Base-by-base conservation (phyloP, 1,140 invertebrate genomes). In the Antheraea pernyi region DNA sequence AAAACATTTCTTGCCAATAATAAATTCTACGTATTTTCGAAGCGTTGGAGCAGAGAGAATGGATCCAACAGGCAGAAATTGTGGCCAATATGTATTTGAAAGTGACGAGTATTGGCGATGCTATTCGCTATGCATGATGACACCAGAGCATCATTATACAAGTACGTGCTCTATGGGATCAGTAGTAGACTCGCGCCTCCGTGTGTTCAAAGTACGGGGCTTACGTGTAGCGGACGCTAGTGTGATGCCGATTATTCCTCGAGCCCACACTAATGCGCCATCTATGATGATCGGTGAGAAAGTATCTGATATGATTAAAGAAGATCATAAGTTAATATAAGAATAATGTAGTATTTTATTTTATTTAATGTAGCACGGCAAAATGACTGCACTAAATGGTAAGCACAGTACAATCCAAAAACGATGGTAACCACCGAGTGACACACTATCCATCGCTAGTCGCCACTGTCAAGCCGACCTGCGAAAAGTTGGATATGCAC, bases 101-200 rank as follows among this genome's bases (percentile, higher is more conserved):
- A 42, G 39, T 19, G 18, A 39, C 6, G 63, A 65, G 36, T 65
- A 39, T 46, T 65, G 63, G 63, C 30, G 39, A 18, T 65, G 63
- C 18, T 65, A 65, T 39, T 37, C 39, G 30, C 19, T 42, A 7
- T 65, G 63, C 18, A 65, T 39, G 36, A 42, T 39, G 36, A 46
- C 37, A 37, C 36, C 63, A 19, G 18, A 42, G 39, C 39, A 65
- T 46, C 63, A 65, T 39, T 65, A 42, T 19, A 19, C 18, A 5
- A 18, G 63, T 37, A 65, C 63, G n/a, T 39, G 63, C 19, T 6
- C 62, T 37, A 37, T 64, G 62, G 62, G 62, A 11, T 64, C 62
- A 16, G 62, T 64, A 22, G 62, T 64, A 37, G 62, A 64, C n/a
- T n/a, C 19, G 22, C 19, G 62, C 13, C 22, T 64, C 10, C 22